These are phyloP conservation scores for Tenthredo amoena DNA, from an alignment of 2,888 invertebrate genomes.

Conservation along the genomic window DNA sequence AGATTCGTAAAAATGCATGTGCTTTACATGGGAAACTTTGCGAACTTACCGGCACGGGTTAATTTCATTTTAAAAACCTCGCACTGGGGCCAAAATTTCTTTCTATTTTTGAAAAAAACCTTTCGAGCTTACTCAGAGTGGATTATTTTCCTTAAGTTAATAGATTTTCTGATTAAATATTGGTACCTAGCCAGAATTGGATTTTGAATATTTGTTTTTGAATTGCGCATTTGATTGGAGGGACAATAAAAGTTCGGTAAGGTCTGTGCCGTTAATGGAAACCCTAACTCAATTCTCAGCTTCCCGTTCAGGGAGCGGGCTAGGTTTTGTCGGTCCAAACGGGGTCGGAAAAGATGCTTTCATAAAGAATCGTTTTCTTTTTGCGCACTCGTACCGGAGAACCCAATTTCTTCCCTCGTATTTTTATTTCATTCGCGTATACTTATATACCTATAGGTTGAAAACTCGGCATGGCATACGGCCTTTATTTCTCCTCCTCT, in stretches of 20 bases:
- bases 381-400: constrained; percentile 56
- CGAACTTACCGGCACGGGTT: no score
- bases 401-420: constrained; percentile 58
- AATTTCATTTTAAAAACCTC: no score
- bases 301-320: constrained; percentile 7
- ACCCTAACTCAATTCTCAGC: constrained; percentile 44
- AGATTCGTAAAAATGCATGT: no score
- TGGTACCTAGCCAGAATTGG: not conserved
- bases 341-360: constrained; percentile 60
- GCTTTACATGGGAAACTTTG: no score
- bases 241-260: constrained; percentile 31
- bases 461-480: constrained; percentile 22
- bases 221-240: constrained; percentile 23
- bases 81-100: no score
- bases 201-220: constrained; percentile 18
- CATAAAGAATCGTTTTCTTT: constrained; percentile 60
- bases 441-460: not conserved
- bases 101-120: no score
- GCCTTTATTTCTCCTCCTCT: not conserved
- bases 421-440: constrained; percentile 49
- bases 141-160: constrained; percentile 1
- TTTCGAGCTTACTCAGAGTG: not conserved
- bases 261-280: constrained; percentile 33
- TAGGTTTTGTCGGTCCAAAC: constrained; percentile 43
- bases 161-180: constrained; percentile 13